phyloP scores from a whole-genome alignment of 2,888 invertebrate genomes.

The Calameuta filiformis region DNA sequence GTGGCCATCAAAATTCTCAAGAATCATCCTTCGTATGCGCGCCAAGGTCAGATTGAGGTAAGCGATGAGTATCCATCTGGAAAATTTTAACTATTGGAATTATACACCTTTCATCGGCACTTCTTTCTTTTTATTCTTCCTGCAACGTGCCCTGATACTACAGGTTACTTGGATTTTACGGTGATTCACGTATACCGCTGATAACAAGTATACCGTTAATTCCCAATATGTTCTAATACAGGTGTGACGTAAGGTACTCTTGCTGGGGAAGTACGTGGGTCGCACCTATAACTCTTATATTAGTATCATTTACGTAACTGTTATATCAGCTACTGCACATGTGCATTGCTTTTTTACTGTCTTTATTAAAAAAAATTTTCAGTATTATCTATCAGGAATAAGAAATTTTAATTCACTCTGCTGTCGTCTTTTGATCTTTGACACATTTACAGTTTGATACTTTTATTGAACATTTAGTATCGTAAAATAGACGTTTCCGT shows the following conservation, averaged over 20 bases:
- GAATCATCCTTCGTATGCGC: constrained; percentile 99
- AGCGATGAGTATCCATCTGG: constrained; percentile 35
- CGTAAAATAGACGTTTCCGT: neutral
- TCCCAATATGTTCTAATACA: neutral
- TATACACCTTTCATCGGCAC: too few relatives aligned
- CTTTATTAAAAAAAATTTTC: neutral
- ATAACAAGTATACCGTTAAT: neutral
- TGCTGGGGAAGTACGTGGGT: neutral
- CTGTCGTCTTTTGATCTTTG: neutral
- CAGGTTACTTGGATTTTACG: neutral
- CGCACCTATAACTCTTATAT: neutral
- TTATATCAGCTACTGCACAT: neutral
- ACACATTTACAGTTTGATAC: neutral
- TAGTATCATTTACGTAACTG: neutral
- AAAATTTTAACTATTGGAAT: neutral
- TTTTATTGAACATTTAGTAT: neutral
- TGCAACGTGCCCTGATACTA: neutral
- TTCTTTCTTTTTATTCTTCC: neutral
- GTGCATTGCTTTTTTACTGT: neutral
- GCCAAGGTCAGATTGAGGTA: constrained; percentile 99
- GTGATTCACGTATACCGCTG: neutral
- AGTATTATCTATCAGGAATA: too few relatives aligned
- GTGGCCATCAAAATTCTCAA: constrained; percentile 99
- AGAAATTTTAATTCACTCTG: too few relatives aligned
- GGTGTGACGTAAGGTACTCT: neutral